These are phyloP conservation scores for Sinotaia quadrata DNA, from an alignment of 2,888 invertebrate species.

Conservation along the genomic window DNA sequence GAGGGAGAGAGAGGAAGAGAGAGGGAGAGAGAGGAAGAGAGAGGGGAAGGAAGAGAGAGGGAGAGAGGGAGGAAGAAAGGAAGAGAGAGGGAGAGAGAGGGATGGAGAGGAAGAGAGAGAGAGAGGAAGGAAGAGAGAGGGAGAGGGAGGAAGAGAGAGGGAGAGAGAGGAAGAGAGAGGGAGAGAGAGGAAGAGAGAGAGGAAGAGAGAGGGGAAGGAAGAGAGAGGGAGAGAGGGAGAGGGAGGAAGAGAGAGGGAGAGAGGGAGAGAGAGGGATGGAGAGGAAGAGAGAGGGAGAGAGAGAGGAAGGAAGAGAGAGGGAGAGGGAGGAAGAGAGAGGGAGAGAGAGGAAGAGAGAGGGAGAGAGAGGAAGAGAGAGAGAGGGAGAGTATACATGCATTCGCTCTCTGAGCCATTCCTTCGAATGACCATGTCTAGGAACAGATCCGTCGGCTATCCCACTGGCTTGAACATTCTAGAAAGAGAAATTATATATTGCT, in stretches of 20 bases:
- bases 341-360: neutral
- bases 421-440: too few species aligned
- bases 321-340: conserved; percentile 6
- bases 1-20: neutral
- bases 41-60: neutral
- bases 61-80: neutral
- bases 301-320: neutral
- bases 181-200: neutral
- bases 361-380: neutral
- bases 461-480: too few species aligned
- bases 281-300: conserved; percentile 5
- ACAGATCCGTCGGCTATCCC: too few species aligned
- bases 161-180: conserved; percentile 5
- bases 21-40: neutral
- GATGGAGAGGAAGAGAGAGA: conserved; percentile 10
- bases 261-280: neutral
- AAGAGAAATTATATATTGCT: too few species aligned
- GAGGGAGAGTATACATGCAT: neutral
- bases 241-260: neutral
- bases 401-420: too few species aligned
- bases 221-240: conserved; percentile 5
- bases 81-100: conserved; percentile 10
- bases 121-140: neutral
- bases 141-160: neutral
- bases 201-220: conserved; percentile 8